Evolutionary conservation across 2,888 invertebrate genomes (phyloP).

Genomic region (Drosophila ezoana): DNA sequence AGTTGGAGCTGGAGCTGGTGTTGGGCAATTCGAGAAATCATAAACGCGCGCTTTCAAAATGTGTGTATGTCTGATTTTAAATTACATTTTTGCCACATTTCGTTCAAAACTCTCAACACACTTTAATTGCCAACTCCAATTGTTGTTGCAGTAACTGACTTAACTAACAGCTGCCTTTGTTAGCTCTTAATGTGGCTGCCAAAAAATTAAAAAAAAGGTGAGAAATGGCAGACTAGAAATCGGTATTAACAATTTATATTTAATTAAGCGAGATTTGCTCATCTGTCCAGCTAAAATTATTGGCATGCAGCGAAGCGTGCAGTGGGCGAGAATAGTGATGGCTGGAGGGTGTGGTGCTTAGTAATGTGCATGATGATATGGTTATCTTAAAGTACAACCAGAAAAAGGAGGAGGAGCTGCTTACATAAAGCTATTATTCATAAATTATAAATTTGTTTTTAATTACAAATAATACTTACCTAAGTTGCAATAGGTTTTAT

Average conservation of each 20-base stretch:
- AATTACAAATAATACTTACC: too few relatives aligned
- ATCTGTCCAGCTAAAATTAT: slow-evolving; percentile 39
- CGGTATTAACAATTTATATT: slow-evolving; percentile 58
- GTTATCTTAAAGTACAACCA: too few relatives aligned
- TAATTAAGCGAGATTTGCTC: slow-evolving; percentile 59
- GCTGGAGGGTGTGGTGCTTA: neutral
- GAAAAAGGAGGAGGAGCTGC: too few relatives aligned
- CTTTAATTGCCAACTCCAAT: slow-evolving; percentile 71
- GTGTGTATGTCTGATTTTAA: slow-evolving; percentile 42
- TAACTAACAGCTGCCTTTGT: slow-evolving; percentile 56
- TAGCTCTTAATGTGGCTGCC: slow-evolving; percentile 47
- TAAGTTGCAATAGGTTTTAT: too few relatives aligned
- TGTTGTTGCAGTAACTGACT: slow-evolving; percentile 61
- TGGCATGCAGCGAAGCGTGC: slow-evolving; percentile 54
- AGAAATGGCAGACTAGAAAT: slow-evolving; percentile 48
- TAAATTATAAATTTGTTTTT: too few relatives aligned
- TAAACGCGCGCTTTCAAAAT: slow-evolving; percentile 73
- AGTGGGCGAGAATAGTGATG: slow-evolving; percentile 13
- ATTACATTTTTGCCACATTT: slow-evolving; percentile 77
- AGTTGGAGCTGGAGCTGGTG: slow-evolving; percentile 36
- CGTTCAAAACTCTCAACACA: slow-evolving; percentile 59
- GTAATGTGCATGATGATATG: too few relatives aligned
- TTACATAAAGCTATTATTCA: too few relatives aligned
- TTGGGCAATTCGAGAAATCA: slow-evolving; percentile 69
- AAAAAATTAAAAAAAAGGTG: slow-evolving; percentile 21